Evolutionary conservation across 2,888 invertebrate genomes (phyloP), one percentile per base, ranked within the genome.

Genomic region (Muschampia plurimacula): DNA sequence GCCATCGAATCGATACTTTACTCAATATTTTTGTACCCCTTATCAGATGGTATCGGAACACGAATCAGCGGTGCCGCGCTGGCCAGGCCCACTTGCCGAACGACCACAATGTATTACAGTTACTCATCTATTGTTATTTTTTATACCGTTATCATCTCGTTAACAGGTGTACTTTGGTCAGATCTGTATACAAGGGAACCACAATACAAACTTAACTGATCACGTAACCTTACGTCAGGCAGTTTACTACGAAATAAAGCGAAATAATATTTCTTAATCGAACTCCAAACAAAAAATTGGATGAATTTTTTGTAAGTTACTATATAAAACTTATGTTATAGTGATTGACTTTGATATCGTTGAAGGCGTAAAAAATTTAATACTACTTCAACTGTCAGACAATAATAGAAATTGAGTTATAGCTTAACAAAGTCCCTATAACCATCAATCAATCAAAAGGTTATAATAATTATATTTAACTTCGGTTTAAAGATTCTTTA

Each of bases 11-110:
- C 89, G 89, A 83, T 81, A 81, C 77, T 82, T 81, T 79, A 79
- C 86, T 89, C 86, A 86, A 89, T 90, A 89, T 89, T 91, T 90
- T 89, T 88, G 85, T 81, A 76, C 74, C 82, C 79, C 78, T 90
- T 92, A 92, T 92, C 92, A 86, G 91, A 92, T 91, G 86, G 83
- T 85, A 76, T 72, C 74, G 78, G 49, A 74, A 78, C 80, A 79
- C 80, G 80, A 80, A 77, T 76, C 82, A 87, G 84, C 91, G 89
- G 91, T 89, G 90, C 89, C 89, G 75, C 77, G 75, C 82, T 41
- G 57, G 75, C 82, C 41, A 36, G 60, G 12, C 60, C 80, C 83
- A 81, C 83, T 83, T 87, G 89, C 89, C 89, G 86, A 91, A 89
- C 79, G 79, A 79, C 79, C 79, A 88, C 86, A 87, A 89, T 85